Conservation (phyloP, 2,797 vertebrate genomes). For the Denticeps clupeoides region DNA sequence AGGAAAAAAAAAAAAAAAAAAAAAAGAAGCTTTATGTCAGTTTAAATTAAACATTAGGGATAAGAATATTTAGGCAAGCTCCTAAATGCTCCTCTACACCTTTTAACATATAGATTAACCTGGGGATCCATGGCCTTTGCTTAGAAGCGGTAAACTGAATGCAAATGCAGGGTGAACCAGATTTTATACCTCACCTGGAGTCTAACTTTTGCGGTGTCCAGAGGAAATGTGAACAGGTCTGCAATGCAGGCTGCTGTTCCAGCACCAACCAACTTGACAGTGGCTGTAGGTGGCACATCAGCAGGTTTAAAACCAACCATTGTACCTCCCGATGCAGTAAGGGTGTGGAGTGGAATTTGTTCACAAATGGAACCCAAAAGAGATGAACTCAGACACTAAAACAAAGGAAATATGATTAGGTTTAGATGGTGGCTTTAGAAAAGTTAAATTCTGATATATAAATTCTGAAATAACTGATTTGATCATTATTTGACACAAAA, state of each 20-base stretch:
- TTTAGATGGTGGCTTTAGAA: too few species aligned
- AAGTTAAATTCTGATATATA: too few species aligned
- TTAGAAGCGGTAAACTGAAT: too few species aligned
- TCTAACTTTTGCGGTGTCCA: slow-evolving; percentile 82
- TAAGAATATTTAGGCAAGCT: neutral
- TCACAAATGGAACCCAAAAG: slow-evolving; percentile 41
- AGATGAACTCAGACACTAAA: slow-evolving; percentile 40
- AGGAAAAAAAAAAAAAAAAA: slow-evolving; percentile 8
- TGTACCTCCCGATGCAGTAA: slow-evolving; percentile 21
- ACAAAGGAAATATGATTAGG: neutral
- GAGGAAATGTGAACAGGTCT: slow-evolving; percentile 77
- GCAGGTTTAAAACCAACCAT: slow-evolving; percentile 78
- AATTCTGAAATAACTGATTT: too few species aligned
- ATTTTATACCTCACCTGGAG: slow-evolving; percentile 68
- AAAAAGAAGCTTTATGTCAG: slow-evolving; percentile 17
- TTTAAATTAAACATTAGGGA: too few species aligned
- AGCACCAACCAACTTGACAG: slow-evolving; percentile 75
- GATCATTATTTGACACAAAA: too few species aligned
- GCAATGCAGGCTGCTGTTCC: slow-evolving; percentile 78
- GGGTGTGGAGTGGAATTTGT: slow-evolving; percentile 11
- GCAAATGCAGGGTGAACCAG: too few species aligned
- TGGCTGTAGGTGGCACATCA: slow-evolving; percentile 68
- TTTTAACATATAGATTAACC: neutral
- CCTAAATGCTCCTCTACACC: neutral
- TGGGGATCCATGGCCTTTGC: too few species aligned